Conservation (phyloP, 2,888 invertebrate genomes). For the Vanessa cardui region DNA sequence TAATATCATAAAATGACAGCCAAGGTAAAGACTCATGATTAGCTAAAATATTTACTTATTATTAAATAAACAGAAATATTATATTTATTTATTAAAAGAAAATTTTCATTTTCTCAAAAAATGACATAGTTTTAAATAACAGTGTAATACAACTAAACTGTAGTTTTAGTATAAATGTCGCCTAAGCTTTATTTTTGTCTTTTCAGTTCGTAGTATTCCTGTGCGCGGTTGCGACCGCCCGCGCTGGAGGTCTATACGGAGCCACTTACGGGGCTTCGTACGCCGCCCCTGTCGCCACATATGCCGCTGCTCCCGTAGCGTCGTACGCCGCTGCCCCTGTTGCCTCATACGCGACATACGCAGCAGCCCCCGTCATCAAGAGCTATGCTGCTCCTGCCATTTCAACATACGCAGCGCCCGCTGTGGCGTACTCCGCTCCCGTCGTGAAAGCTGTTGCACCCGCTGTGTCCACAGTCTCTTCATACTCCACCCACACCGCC, state of each 20-base stretch:
- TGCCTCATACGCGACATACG: constrained; percentile 36
- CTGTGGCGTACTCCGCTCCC: constrained; percentile 71
- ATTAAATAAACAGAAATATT: background rate
- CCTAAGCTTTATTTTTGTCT: constrained; percentile 4
- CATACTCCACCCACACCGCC: constrained; percentile 52
- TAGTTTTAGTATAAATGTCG: too few relatives aligned
- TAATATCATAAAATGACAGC: constrained; percentile 77
- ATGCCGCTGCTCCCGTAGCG: constrained; percentile 57
- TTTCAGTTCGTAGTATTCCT: constrained; percentile 82
- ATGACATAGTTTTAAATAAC: constrained; percentile 14
- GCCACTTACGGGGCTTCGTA: constrained; percentile 56
- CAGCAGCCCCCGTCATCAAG: constrained; percentile 37
- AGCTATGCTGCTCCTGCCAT: constrained; percentile 49
- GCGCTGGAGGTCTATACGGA: constrained; percentile 79
- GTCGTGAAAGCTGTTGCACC: constrained; percentile 49
- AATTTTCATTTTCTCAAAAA: background rate
- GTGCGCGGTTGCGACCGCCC: constrained; percentile 83
- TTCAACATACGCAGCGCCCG: constrained; percentile 55
- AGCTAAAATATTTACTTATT: constrained; percentile 5
- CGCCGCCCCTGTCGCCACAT: constrained; percentile 49
- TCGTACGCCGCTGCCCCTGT: constrained; percentile 56
- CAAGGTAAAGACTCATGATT: constrained; percentile 62
- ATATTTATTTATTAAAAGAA: background rate
- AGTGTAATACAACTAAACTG: too few relatives aligned
- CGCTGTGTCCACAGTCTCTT: constrained; percentile 50